Evolutionary conservation across 2,888 invertebrate genomes (phyloP), one percentile per base, ranked within the genome.

Genomic region (Antheraea yamamai): DNA sequence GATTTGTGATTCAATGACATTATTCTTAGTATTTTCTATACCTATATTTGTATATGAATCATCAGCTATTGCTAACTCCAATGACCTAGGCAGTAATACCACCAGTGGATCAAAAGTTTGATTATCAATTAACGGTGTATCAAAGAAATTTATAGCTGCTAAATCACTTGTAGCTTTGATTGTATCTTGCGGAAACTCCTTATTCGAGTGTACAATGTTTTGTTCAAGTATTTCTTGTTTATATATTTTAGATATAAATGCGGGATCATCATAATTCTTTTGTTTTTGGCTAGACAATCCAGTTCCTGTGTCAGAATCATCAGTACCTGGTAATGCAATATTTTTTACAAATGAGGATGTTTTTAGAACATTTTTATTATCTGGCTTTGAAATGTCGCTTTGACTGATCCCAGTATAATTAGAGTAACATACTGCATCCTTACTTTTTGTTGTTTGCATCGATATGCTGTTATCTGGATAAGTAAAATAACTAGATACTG

Each of bases 401-500:
- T 51, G 20, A 68, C 12, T 1, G 7, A 20, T 2, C 4, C 26
- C 14, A 12, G 55, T 8, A 77, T 78, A 77, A 72, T 72, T 74
- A 77, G 72, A 72, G 55, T 72, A 18, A 61, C n/a, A 18, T 4
- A 14, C 26, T 64, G 58, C 20, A 18, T 58, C 47, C 3, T n/a
- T n/a, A n/a, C n/a, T n/a, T n/a, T n/a, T n/a, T n/a, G 16, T 23
- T 47, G 73, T 39, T 70, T 70, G n/a, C 18, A 39, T 4, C n/a
- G 58, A 18, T 39, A 58, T 23, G 39, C 58, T 71, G 58, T 70
- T 35, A 75, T 75, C 75, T 47, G 75, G 73, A 47, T 76, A 64
- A 64, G 74, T 26, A 39, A 78, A 81, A 77, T 82, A 82, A 35
- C 77, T 75, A 51, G 79, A 79, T 12, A 79, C 76, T n/a, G 81